These are phyloP conservation scores for Urophycis tenuis DNA, from an alignment of 2,797 vertebrate species.

Conservation along the genomic window DNA sequence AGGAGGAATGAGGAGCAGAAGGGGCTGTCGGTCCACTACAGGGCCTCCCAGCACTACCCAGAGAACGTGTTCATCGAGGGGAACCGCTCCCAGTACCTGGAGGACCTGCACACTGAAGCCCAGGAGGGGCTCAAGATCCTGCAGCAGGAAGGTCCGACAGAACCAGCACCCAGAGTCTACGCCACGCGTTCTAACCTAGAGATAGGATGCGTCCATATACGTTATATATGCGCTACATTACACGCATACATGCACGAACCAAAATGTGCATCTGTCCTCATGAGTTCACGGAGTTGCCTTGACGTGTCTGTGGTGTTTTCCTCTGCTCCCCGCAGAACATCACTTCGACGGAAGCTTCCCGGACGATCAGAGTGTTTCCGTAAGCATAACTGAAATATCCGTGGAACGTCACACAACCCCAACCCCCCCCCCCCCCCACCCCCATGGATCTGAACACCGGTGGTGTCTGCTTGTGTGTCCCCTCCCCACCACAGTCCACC, in stretches of 20 bases:
- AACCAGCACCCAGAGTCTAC: background rate
- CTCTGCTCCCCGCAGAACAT: slow-evolving; percentile 65
- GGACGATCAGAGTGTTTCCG: slow-evolving; percentile 77
- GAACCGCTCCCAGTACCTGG: slow-evolving; percentile 80
- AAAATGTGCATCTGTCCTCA: too few species aligned
- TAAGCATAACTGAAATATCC: slow-evolving; percentile 60
- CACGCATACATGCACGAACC: too few species aligned
- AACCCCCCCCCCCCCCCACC: background rate
- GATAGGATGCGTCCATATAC: background rate
- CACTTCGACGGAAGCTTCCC: slow-evolving; percentile 73
- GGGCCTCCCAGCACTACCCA: slow-evolving; percentile 72
- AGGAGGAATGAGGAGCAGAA: background rate
- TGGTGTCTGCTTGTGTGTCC: slow-evolving; percentile 13
- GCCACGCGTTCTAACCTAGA: background rate
- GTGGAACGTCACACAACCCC: background rate
- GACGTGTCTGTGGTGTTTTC: slow-evolving; percentile 30
- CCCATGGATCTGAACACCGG: slow-evolving; percentile 17
- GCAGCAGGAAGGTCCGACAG: slow-evolving; percentile 78
- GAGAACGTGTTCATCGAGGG: slow-evolving; percentile 94
- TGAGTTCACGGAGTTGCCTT: slow-evolving; percentile 8
- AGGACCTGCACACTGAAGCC: slow-evolving; percentile 90
- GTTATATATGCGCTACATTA: background rate
- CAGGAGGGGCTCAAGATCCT: slow-evolving; percentile 84
- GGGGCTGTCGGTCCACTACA: slow-evolving; percentile 65
- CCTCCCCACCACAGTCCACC: slow-evolving; percentile 57